These are phyloP conservation scores for Mylabris phalerata DNA, from an alignment of 1,140 invertebrate genomes.

Conservation along the genomic window DNA sequence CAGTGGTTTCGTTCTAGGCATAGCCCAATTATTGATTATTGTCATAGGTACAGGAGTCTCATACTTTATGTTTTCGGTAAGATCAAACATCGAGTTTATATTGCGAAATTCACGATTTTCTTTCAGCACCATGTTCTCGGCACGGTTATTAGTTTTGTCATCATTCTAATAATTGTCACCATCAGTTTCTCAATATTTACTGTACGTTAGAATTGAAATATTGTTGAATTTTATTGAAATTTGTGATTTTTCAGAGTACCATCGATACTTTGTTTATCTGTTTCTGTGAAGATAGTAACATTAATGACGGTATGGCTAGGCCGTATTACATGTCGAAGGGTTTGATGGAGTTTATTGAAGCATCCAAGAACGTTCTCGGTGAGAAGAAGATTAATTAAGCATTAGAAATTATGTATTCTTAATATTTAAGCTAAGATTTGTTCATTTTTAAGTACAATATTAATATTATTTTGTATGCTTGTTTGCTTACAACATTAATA, in stretches of 20 bases:
- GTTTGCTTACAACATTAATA: no score
- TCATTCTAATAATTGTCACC: not conserved
- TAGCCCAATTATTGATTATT: not conserved
- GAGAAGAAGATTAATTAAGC: not conserved
- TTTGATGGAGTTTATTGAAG: conserved; percentile 65
- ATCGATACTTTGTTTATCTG: conserved; percentile 78
- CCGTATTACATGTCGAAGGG: conserved; percentile 71
- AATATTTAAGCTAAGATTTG: no score
- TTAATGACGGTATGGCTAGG: conserved; percentile 64
- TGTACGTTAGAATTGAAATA: not conserved
- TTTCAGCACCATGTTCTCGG: not conserved
- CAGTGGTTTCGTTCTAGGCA: conserved; percentile 2
- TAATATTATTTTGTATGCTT: no score
- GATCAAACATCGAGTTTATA: not conserved
- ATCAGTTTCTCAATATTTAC: not conserved
- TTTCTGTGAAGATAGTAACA: conserved; percentile 71
- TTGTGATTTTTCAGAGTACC: conserved; percentile 58
- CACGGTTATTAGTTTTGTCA: not conserved
- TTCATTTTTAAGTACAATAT: no score
- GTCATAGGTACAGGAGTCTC: conserved; percentile 1
- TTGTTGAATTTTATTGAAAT: not conserved
- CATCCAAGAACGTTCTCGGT: conserved; percentile 51
- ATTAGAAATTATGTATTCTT: no score
- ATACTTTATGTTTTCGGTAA: not conserved
- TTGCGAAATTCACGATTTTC: not conserved